phyloP scores from a whole-genome alignment of 2,888 invertebrate genomes.

The Drosophila yooni region DNA sequence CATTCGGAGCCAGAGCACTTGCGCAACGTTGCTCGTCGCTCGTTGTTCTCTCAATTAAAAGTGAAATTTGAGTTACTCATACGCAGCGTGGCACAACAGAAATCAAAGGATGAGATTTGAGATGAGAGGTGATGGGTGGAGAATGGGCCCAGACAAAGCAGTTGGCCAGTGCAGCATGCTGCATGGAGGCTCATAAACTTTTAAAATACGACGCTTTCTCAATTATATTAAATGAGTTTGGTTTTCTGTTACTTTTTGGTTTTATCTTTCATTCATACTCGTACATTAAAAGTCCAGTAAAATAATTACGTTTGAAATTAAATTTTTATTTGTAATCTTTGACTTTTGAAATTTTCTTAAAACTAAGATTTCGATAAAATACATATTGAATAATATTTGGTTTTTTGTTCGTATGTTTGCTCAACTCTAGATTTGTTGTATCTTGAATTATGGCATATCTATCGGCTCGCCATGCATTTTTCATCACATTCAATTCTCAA shows the following conservation, averaged over 20 bases:
- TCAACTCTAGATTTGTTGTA: conserved; percentile 13
- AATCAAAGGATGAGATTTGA: background rate
- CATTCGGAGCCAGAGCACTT: conserved; percentile 52
- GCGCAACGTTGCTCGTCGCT: conserved; percentile 61
- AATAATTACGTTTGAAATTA: conserved; percentile 11
- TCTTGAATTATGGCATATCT: conserved; percentile 27
- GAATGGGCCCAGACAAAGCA: background rate
- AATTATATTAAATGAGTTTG: conserved; percentile 32
- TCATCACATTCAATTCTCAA: conserved; percentile 54
- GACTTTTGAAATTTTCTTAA: conserved; percentile 8
- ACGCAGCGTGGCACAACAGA: conserved; percentile 41
- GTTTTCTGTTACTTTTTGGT: conserved; percentile 3
- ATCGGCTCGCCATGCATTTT: conserved; percentile 49
- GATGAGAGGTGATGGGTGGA: background rate
- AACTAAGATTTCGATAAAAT: conserved; percentile 19
- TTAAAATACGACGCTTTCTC: conserved; percentile 24
- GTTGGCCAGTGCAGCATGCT: conserved; percentile 6
- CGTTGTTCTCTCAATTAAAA: conserved; percentile 49
- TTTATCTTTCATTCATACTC: background rate
- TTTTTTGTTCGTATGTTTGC: background rate
- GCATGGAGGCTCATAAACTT: conserved; percentile 25
- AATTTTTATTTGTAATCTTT: conserved; percentile 16
- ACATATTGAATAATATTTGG: conserved; percentile 7
- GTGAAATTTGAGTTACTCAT: conserved; percentile 56
- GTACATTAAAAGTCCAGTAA: conserved; percentile 2